A percentile compares a stretch with the other conserved stretches of the same genome.
Conservation (phyloP, 2,888 invertebrate genomes). For the Myopa tessellatipennis region DNA sequence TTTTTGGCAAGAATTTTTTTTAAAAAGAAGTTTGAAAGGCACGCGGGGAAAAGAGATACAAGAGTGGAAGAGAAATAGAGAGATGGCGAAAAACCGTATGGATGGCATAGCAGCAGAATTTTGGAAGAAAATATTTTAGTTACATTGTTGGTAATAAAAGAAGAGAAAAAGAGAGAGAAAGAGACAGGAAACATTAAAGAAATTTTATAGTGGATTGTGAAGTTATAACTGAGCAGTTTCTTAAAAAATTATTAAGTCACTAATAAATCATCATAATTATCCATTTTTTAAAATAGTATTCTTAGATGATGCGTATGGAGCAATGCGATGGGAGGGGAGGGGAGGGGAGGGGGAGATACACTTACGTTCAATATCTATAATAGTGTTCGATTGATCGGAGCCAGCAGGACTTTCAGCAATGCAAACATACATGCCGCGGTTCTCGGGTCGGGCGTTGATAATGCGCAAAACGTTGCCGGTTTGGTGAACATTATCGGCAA, state of each 20-base stretch:
- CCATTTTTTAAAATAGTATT: too few relatives aligned
- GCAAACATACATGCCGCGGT: slow-evolving; percentile 88
- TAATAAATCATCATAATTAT: too few relatives aligned
- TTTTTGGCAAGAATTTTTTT: slow-evolving; percentile 48
- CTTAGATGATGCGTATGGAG: too few relatives aligned
- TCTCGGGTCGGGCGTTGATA: slow-evolving; percentile 76
- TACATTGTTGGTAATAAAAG: too few relatives aligned
- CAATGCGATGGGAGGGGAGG: not conserved
- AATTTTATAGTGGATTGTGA: too few relatives aligned
- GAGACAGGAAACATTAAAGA: too few relatives aligned
- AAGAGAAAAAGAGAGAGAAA: too few relatives aligned
- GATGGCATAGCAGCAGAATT: not conserved
- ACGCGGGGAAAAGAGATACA: not conserved
- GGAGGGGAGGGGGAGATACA: slow-evolving; percentile 36
- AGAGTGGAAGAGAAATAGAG: not conserved
- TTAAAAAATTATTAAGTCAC: too few relatives aligned
- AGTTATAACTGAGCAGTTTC: too few relatives aligned
- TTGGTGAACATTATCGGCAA: slow-evolving; percentile 74
- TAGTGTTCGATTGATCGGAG: slow-evolving; percentile 75
- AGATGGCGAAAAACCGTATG: not conserved
- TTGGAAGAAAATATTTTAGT: too few relatives aligned
- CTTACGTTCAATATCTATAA: slow-evolving; percentile 88
- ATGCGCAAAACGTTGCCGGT: slow-evolving; percentile 76
- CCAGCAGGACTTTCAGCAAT: slow-evolving; percentile 75
- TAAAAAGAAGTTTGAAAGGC: slow-evolving; percentile 19